These are phyloP conservation scores for Gisinianus flammeolus DNA, from an alignment of 2,888 invertebrate species.

Conservation along the genomic window DNA sequence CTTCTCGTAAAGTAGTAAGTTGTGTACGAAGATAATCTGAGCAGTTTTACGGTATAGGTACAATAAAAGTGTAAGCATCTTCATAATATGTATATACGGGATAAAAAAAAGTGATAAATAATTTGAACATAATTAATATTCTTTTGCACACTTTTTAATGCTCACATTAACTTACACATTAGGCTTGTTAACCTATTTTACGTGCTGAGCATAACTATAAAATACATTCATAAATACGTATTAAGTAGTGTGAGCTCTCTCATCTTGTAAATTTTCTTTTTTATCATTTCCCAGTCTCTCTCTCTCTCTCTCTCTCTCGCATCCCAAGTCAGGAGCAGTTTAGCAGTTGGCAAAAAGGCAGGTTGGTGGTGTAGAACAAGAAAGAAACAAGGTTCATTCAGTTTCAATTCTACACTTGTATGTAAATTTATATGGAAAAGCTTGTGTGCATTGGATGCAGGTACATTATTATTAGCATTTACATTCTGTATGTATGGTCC, in stretches of 20 bases:
- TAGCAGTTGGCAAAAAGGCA: too few relatives aligned
- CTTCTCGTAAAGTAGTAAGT: too few relatives aligned
- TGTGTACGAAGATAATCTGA: too few relatives aligned
- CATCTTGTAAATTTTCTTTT: neutral
- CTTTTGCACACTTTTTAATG: neutral
- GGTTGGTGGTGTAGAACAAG: too few relatives aligned
- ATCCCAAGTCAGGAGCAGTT: too few relatives aligned
- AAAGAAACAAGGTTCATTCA: too few relatives aligned
- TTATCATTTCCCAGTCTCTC: neutral
- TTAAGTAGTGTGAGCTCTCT: neutral
- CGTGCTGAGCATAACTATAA: neutral
- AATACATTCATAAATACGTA: neutral
- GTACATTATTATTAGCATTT: neutral
- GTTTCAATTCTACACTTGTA: too few relatives aligned
- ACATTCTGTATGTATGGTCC: neutral
- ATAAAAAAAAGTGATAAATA: neutral
- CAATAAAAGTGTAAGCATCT: neutral
- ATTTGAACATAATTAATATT: neutral
- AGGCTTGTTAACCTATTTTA: constrained; percentile 11
- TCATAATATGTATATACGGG: neutral
- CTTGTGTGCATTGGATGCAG: too few relatives aligned
- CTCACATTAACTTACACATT: neutral
- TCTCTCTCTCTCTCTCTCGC: neutral
- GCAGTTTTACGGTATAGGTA: neutral
- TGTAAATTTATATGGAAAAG: too few relatives aligned